A percentile compares a stretch with the other conserved stretches of the same genome.
Evolutionary conservation across 2,888 invertebrate species (phyloP).

Genomic region (Heteropelma amictum): DNA sequence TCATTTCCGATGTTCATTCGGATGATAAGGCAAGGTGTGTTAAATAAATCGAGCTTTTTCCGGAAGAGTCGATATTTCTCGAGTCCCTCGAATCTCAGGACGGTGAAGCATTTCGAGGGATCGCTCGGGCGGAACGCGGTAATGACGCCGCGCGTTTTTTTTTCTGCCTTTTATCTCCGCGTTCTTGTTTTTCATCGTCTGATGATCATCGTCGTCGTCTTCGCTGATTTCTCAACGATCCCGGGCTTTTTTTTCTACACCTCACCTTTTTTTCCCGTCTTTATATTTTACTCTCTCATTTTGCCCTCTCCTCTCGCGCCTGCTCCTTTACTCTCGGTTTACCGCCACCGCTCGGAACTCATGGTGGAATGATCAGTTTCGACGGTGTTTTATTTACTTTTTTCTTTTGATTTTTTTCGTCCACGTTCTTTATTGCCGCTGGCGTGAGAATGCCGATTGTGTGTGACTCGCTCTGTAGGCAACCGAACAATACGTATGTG

Average conservation of each 20-base stretch:
- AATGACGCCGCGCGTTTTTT: constrained; percentile 53
- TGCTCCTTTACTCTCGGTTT: constrained; percentile 38
- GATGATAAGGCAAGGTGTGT: background rate
- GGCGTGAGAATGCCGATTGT: constrained; percentile 40
- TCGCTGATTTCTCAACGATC: constrained; percentile 25
- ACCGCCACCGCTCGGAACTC: constrained; percentile 42
- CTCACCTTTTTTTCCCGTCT: background rate
- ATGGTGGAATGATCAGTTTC: constrained; percentile 38
- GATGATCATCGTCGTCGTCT: constrained; percentile 8
- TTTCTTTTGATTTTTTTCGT: constrained; percentile 1
- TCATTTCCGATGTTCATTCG: constrained; percentile 13
- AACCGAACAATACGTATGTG: background rate
- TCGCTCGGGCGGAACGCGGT: constrained; percentile 59
- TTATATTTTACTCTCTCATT: constrained; percentile 20
- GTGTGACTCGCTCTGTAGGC: background rate
- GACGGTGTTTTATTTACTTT: constrained; percentile 24
- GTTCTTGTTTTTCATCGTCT: constrained; percentile 43
- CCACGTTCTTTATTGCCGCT: constrained; percentile 10
- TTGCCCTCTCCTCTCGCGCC: constrained; percentile 4
- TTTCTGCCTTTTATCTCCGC: background rate
- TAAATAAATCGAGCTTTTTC: constrained; percentile 24
- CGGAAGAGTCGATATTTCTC: constrained; percentile 14
- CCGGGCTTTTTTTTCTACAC: constrained; percentile 17
- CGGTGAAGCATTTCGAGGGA: constrained; percentile 47
- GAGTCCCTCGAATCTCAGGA: constrained; percentile 7